phyloP scores from a whole-genome alignment of 1,140 invertebrate species.

The Habropoda laboriosa region DNA sequence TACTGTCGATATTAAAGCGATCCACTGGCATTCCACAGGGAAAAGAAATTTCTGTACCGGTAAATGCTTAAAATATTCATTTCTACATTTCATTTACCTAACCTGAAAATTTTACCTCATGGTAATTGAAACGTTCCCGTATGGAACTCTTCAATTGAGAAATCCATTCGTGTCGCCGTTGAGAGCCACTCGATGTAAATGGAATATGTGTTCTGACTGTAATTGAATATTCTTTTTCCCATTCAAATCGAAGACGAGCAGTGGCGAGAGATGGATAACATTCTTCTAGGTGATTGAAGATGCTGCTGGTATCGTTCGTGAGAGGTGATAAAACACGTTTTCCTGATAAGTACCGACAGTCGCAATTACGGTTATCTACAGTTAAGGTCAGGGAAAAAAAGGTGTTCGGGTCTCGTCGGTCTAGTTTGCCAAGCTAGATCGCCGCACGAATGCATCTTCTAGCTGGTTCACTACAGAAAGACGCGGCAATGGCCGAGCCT shows the following conservation, averaged over 20 bases:
- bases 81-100: no score
- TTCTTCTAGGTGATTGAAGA: constrained; percentile 17
- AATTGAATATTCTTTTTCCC: constrained; percentile 2
- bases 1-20: no score
- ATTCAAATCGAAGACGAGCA: no score
- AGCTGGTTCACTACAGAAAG: constrained; percentile 35
- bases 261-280: not conserved
- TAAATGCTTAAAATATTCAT: no score
- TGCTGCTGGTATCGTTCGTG: not conserved
- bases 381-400: constrained; percentile 71
- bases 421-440: constrained; percentile 71
- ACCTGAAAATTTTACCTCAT: no score
- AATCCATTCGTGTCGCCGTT: no score
- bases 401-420: constrained; percentile 61
- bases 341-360: constrained; percentile 42
- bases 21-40: no score
- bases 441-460: constrained; percentile 67
- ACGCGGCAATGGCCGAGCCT: constrained; percentile 55
- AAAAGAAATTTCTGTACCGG: no score
- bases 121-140: no score
- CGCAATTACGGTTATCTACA: constrained; percentile 66
- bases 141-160: no score
- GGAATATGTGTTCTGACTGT: no score
- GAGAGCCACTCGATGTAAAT: no score
- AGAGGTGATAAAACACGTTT: constrained; percentile 53